phyloP scores from a whole-genome alignment of 2,113 vertebrate genomes.

The Phocoena phocoena region DNA sequence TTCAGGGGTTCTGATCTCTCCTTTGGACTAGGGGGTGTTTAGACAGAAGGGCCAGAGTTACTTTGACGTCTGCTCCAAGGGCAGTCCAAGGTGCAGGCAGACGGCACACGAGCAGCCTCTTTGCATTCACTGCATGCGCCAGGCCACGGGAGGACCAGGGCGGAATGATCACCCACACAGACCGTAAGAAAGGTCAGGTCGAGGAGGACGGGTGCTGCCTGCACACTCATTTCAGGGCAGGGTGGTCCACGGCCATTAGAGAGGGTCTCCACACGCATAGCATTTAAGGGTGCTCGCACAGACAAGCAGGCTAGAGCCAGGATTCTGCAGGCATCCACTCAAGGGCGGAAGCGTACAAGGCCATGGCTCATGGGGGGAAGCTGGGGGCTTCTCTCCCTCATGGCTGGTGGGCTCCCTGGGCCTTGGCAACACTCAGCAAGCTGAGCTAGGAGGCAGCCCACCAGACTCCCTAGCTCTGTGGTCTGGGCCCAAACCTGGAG shows the following conservation, averaged over 20 bases:
- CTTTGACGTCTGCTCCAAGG: constrained; percentile 23
- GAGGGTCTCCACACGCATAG: background rate
- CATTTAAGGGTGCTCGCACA: constrained; percentile 42
- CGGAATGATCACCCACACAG: background rate
- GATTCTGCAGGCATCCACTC: constrained; percentile 12
- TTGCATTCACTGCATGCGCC: constrained; percentile 75
- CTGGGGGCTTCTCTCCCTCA: background rate
- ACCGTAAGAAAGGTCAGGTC: background rate
- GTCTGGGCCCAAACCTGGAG: background rate
- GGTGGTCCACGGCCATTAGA: constrained; percentile 11
- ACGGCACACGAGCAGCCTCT: constrained; percentile 45
- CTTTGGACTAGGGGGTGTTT: constrained; percentile 85
- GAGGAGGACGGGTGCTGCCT: background rate
- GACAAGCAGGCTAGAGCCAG: constrained; percentile 52
- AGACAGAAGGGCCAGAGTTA: constrained; percentile 88
- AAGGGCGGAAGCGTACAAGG: background rate
- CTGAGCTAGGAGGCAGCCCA: background rate
- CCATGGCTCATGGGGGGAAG: background rate
- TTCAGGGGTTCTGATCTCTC: constrained; percentile 81
- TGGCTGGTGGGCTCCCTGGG: background rate
- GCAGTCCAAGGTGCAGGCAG: constrained; percentile 51
- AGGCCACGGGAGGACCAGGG: background rate
- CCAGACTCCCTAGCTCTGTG: background rate
- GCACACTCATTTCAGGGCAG: constrained; percentile 50
- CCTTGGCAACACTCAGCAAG: background rate